Evolutionary conservation across 2,888 invertebrate species (phyloP), one percentile per base, ranked within the genome.

Genomic region (Pheosia gnoma): DNA sequence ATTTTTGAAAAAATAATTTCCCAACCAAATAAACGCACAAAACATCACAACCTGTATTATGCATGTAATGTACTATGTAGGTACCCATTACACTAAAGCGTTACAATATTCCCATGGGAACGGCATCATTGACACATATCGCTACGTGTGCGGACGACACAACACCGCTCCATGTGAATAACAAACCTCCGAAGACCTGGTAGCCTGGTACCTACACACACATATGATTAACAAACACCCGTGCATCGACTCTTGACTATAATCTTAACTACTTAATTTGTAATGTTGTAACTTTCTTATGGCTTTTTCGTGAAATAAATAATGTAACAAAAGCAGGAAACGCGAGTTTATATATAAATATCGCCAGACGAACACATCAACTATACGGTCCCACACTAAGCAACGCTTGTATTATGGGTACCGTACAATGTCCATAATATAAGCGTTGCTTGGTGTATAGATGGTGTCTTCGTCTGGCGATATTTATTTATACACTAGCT

Each of bases 61-160:
- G 25, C 25, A 25, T 25, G 25, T 25, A 25, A 25, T 25, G 25
- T 25, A n/a, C n/a, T n/a, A 25, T 25, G 25, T 41, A 6, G 8
- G 8, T 41, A 5, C 8, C 6, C 7, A 41, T 7, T 41, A 41
- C 13, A 51, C 51, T 4, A 53, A 37, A 53, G 36, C 38, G 5
- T 53, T 25, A 53, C 11, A 10, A 11, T 53, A 52, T 74, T 77
- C 74, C 63, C 75, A 72, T 68, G 72, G 65, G 75, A 77, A 70
- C 59, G 57, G 39, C 66, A 61, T 65, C 77, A 66, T 72, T 68
- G 68, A 61, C 72, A 53, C 11, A 36, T 9, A 71, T 71, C 59
- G 61, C 67, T 71, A 71, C 75, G 77, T 77, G 74, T 58, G 36
- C 49, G 8, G 65, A 59, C 60, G 52, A 39, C 58, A 41, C 45